These are phyloP conservation scores for Melanotaenia maccullochi DNA, from an alignment of 2,797 vertebrate species.

Conservation along the genomic window DNA sequence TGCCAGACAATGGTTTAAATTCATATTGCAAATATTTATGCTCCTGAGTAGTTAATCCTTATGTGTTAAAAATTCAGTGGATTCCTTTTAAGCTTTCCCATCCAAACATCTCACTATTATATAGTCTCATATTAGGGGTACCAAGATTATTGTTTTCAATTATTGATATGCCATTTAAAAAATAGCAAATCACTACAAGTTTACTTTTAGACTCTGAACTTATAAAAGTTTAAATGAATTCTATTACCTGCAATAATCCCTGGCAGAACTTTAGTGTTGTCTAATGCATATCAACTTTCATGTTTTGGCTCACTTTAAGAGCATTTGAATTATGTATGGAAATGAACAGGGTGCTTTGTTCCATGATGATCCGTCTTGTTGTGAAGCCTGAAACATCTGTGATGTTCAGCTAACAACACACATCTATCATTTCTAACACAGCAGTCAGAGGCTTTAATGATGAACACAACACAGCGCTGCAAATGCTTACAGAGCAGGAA, in stretches of 20 bases:
- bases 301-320: constrained; percentile 19
- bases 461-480: constrained; percentile 27
- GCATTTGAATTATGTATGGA: constrained; percentile 20
- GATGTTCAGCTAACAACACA: constrained; percentile 6
- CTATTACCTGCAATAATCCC: constrained; percentile 10
- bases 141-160: constrained; percentile 7
- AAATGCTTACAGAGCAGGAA: constrained; percentile 27
- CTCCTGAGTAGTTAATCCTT: background rate
- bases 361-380: constrained; percentile 7
- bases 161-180: background rate
- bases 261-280: constrained; percentile 16
- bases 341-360: constrained; percentile 39
- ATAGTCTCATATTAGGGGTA: background rate
- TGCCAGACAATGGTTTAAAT: constrained; percentile 6
- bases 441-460: constrained; percentile 38
- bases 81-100: background rate
- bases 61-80: background rate
- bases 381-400: constrained; percentile 23
- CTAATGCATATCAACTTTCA: constrained; percentile 14
- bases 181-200: constrained; percentile 8
- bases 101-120: background rate
- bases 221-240: constrained; percentile 22
- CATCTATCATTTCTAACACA: constrained; percentile 48
- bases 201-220: constrained; percentile 3
- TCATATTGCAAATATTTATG: background rate